Percentiles rank a stretch among this genome's conserved stretches.
These are phyloP conservation scores for Hydrolagus affinis DNA, from an alignment of 2,113 vertebrate species.

Conservation along the genomic window DNA sequence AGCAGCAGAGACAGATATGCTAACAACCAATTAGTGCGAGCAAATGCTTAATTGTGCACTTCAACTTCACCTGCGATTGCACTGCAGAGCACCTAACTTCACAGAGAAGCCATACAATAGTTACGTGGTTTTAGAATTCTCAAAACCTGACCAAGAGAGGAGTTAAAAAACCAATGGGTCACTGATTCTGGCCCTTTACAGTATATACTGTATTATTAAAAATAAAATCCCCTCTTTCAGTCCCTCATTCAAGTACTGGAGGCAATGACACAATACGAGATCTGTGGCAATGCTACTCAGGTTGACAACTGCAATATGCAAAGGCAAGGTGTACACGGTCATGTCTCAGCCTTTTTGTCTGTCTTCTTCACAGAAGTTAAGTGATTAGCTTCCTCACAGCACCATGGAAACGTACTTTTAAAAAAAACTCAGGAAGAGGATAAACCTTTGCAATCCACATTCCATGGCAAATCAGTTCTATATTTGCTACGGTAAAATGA, in stretches of 20 bases:
- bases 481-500: too few species aligned
- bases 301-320: not conserved
- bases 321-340: too few species aligned
- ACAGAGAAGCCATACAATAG: slow-evolving; percentile 9
- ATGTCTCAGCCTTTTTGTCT: not conserved
- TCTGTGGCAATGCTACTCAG: not conserved
- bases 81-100: not conserved
- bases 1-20: not conserved
- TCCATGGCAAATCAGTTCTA: too few species aligned
- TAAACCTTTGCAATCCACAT: too few species aligned
- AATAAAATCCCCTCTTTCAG: not conserved
- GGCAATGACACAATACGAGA: not conserved
- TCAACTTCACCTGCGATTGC: not conserved
- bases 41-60: slow-evolving; percentile 4
- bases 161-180: not conserved
- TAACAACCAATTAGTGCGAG: slow-evolving; percentile 26
- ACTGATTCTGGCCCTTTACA: not conserved
- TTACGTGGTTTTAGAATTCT: not conserved
- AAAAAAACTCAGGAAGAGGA: too few species aligned
- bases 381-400: too few species aligned
- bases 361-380: too few species aligned
- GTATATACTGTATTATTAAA: not conserved
- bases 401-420: too few species aligned
- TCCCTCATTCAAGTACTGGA: not conserved
- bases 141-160: not conserved